Conservation (phyloP, 2,113 vertebrate species). For the Rhynchomys soricoides region DNA sequence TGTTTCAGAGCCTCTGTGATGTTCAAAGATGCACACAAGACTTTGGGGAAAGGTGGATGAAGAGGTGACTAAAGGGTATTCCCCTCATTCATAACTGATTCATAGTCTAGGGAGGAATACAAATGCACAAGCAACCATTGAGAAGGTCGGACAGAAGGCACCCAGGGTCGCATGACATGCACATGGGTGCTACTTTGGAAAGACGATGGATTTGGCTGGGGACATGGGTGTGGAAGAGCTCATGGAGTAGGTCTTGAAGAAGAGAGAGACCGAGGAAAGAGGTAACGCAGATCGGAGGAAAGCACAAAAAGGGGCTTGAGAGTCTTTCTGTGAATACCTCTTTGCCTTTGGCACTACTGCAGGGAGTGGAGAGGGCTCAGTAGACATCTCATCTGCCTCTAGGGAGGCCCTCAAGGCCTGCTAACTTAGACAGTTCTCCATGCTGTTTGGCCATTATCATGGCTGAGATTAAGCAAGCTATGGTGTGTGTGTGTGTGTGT, state of each 20-base stretch:
- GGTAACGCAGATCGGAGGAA: not conserved
- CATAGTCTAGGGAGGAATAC: not conserved
- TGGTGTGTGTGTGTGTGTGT: too few relatives aligned
- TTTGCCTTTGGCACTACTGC: not conserved
- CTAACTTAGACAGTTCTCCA: not conserved
- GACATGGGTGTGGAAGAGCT: not conserved
- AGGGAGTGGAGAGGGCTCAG: not conserved
- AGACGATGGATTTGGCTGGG: not conserved
- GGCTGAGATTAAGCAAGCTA: not conserved
- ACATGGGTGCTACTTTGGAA: not conserved
- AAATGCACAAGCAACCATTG: not conserved
- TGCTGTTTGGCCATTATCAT: not conserved
- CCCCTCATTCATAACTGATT: not conserved
- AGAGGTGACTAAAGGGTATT: not conserved
- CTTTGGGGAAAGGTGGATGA: slow-evolving; percentile 17
- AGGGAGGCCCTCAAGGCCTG: not conserved
- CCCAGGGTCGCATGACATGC: not conserved
- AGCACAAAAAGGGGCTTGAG: not conserved
- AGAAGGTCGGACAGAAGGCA: not conserved
- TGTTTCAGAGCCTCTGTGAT: slow-evolving; percentile 8
- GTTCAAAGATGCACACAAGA: not conserved
- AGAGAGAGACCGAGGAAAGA: not conserved
- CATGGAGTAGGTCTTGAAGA: not conserved
- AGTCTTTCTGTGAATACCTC: too few relatives aligned
- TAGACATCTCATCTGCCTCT: not conserved